These are phyloP conservation scores for Malurus alboscapulatus DNA, from an alignment of 2,113 vertebrate species.

Conservation along the genomic window DNA sequence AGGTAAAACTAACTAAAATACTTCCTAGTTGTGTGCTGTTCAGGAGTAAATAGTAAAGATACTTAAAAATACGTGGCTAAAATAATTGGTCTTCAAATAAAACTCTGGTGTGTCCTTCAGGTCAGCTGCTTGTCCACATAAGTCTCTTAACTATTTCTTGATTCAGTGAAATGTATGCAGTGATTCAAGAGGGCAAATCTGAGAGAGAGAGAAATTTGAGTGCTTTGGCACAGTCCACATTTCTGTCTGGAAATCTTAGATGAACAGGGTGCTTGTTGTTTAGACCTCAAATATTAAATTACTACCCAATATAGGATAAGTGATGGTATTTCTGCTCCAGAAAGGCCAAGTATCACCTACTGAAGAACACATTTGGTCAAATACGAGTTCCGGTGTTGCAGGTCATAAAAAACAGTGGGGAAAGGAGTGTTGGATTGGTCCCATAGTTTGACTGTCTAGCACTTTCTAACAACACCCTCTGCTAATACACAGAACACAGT, in stretches of 20 bases:
- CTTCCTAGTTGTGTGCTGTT: neutral
- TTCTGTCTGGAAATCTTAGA: neutral
- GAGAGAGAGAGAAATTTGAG: neutral
- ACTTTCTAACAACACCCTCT: neutral
- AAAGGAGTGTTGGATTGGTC: neutral
- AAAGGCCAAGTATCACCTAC: neutral
- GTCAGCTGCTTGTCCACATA: neutral
- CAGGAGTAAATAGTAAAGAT: conserved; percentile 13
- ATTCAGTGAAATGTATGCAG: neutral
- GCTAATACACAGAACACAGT: neutral
- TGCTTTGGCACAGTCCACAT: neutral
- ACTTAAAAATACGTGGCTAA: conserved; percentile 19
- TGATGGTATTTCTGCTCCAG: neutral
- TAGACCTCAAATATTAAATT: neutral
- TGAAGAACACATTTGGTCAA: neutral
- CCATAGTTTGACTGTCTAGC: neutral
- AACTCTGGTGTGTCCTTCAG: neutral
- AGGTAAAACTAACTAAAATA: neutral
- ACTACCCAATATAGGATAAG: neutral
- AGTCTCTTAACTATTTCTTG: conserved; percentile 2
- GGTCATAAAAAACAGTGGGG: neutral
- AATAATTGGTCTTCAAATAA: neutral
- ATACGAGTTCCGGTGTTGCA: neutral
- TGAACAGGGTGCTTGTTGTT: neutral
- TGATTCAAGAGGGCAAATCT: neutral